Conservation (phyloP, 2,113 vertebrate species). For the Microcebus jonahi region DNA sequence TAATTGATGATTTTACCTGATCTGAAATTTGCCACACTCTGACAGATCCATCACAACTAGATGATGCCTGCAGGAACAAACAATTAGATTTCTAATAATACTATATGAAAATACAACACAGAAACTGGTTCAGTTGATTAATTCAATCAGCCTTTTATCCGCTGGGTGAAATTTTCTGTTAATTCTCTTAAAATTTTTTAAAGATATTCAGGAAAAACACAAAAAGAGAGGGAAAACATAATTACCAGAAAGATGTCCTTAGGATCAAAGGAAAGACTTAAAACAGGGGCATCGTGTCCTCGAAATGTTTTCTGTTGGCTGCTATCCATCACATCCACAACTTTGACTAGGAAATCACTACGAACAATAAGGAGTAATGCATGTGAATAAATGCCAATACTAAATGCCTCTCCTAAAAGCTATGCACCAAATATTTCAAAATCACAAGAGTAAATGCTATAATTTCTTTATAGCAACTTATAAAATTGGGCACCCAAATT, state of each 20-base stretch:
- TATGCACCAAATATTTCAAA: constrained; percentile 46
- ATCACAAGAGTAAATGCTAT: not conserved
- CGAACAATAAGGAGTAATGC: constrained; percentile 3
- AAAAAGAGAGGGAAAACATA: constrained; percentile 33
- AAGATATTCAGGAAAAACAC: not conserved
- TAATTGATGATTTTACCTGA: constrained; percentile 88
- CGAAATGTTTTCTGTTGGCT: constrained; percentile 95
- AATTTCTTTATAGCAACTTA: constrained; percentile 44
- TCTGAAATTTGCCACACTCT: constrained; percentile 93
- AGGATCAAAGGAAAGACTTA: constrained; percentile 96
- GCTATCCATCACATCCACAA: constrained; percentile 94
- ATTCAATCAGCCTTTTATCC: constrained; percentile 3
- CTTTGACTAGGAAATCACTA: constrained; percentile 97
- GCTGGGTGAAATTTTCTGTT: not conserved
- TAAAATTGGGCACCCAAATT: constrained; percentile 5
- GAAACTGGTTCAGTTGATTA: constrained; percentile 47
- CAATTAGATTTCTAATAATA: not conserved
- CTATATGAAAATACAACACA: not conserved
- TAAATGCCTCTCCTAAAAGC: constrained; percentile 47
- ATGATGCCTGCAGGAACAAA: constrained; percentile 88
- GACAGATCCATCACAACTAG: constrained; percentile 96
- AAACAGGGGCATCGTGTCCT: constrained; percentile 94
- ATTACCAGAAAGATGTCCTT: constrained; percentile 93
- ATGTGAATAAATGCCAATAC: not conserved
- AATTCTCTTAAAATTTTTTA: constrained; percentile 44